phyloP scores from a whole-genome alignment of 23 tunicate genomes.

The Clavelina lepadiformis region DNA sequence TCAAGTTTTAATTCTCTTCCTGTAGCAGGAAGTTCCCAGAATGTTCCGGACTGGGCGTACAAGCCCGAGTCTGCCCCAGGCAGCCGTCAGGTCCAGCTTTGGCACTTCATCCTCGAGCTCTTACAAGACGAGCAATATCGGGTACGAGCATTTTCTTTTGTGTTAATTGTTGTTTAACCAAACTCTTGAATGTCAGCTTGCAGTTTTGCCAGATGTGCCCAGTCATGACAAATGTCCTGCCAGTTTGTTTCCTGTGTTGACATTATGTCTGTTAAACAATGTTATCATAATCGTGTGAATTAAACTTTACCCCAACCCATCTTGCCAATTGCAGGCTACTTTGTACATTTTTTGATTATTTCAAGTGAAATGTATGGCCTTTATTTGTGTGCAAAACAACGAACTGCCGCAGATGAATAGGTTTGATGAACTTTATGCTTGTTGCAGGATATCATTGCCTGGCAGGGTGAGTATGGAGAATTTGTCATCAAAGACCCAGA shows the following conservation, averaged over 20 bases:
- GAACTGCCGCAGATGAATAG: neutral
- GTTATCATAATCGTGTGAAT: too few species aligned
- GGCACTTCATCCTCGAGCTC: slow-evolving; percentile 98
- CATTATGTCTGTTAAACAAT: too few species aligned
- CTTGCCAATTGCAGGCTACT: too few species aligned
- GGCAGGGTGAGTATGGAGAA: slow-evolving; percentile 98
- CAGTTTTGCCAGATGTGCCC: too few species aligned
- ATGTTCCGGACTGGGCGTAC: slow-evolving; percentile 97
- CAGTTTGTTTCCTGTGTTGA: too few species aligned
- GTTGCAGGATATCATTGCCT: slow-evolving; percentile 71
- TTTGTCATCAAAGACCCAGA: slow-evolving; percentile 99
- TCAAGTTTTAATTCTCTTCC: too few species aligned
- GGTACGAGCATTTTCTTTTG: too few species aligned
- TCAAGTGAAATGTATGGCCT: neutral
- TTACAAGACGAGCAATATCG: slow-evolving; percentile 86
- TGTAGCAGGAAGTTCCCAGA: slow-evolving; percentile 48
- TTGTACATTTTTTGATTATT: too few species aligned
- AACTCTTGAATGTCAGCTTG: too few species aligned
- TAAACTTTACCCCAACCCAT: too few species aligned
- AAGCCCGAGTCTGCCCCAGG: slow-evolving; percentile 99
- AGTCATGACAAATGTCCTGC: too few species aligned
- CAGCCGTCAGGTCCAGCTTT: slow-evolving; percentile 97
- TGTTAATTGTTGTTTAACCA: too few species aligned
- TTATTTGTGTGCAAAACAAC: neutral
- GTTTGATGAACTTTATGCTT: slow-evolving; percentile 1